phyloP scores from a whole-genome alignment of 2,113 vertebrate species.

The Trichechus manatus region DNA sequence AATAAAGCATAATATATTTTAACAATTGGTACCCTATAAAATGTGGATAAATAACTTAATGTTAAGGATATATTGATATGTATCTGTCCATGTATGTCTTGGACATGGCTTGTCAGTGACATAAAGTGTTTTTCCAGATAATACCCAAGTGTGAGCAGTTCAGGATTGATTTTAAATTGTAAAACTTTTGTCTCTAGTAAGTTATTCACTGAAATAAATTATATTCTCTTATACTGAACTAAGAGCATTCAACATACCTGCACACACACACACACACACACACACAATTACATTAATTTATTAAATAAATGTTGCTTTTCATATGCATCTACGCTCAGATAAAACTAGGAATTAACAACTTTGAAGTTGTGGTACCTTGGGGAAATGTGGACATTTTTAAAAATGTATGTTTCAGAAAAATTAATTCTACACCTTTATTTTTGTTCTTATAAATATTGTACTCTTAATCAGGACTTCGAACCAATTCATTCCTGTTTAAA shows the following conservation, averaged over 20 bases:
- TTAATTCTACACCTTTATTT: not conserved
- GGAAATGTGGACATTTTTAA: constrained; percentile 14
- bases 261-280: not conserved
- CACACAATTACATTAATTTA: not conserved
- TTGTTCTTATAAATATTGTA: not conserved
- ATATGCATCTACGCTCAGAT: not conserved
- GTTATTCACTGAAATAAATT: not conserved
- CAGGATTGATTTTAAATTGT: not conserved
- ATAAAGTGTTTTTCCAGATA: not conserved
- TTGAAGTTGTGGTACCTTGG: not conserved
- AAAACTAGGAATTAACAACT: not conserved
- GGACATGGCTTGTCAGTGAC: not conserved
- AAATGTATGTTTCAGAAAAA: constrained; percentile 29
- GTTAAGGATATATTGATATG: not conserved
- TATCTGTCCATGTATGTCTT: not conserved
- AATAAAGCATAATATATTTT: not conserved
- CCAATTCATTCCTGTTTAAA: too few species aligned
- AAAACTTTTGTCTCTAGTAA: not conserved
- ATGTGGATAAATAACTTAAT: not conserved
- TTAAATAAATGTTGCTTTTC: not conserved
- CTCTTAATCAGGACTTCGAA: not conserved
- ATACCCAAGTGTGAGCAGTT: not conserved
- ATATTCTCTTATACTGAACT: not conserved
- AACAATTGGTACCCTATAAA: not conserved
- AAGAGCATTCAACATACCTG: not conserved